Base-by-base conservation (phyloP, 2,797 vertebrate species). In the Bufotes viridis region DNA sequence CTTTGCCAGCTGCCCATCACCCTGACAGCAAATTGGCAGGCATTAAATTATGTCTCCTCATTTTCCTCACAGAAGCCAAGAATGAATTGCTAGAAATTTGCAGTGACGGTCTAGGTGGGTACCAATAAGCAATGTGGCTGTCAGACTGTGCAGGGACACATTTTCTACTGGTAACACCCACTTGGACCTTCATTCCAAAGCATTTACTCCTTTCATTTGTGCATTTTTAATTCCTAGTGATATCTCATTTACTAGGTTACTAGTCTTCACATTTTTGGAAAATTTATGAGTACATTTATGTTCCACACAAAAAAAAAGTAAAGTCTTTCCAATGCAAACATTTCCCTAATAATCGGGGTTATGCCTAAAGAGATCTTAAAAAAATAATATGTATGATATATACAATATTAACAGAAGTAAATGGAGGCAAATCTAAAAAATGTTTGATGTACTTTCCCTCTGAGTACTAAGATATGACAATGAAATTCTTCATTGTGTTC, bases 381-480 rank as follows among this genome's bases (percentile, higher is more conserved):
- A 85, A 76, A 60, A 76, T 0, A 10, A 63, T 51, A 53, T 17
- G 2, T 57, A 63, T 63, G 72, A 85, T 34, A 76, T 85, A 85
- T 85, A 65, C 72, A 85, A 85, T 76, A 85, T 85, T 63, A 78
- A 85, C 57, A 63, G 34, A 63, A 85, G 78, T 78, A n/a, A 85
- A 76, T 42, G 42, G 72, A 63, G 9, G 1, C 49, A 65, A 76
- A 85, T 76, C 7, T 18, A 76, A 78, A 81, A 65, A 60, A 63
- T 51, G 22, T 34, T 84, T 76, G 72, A 78, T 85, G 26, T 63
- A 81, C 70, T 87, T 63, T 82, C 34, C 57, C 70, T 65, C 57
- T 26, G 34, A 87, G 57, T 74, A 14, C 67, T 75, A 17, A 53
- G 76, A 70, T 70, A 57, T 87, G 85, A 87, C 85, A 87, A 65